Conservation (phyloP, 1,140 invertebrate genomes). For the Belonocnema kinseyi region DNA sequence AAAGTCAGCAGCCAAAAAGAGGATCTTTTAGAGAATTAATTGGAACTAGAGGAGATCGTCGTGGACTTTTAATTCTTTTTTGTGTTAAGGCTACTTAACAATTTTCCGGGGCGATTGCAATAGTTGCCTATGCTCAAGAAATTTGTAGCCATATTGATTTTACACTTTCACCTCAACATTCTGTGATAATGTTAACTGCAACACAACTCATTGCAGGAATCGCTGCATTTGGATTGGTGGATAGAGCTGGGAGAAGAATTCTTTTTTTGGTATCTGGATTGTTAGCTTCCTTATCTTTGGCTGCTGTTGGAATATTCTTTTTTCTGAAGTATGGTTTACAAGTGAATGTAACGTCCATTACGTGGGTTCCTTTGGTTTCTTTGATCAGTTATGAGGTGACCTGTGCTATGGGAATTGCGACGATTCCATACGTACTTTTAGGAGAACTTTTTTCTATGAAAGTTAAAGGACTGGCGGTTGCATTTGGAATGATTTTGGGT, state of each 20-base stretch:
- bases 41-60: slow-evolving; percentile 78
- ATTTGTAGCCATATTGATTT: slow-evolving; percentile 84
- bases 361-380: slow-evolving; percentile 64
- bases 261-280: slow-evolving; percentile 80
- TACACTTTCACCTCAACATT: slow-evolving; percentile 71
- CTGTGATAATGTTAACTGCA: slow-evolving; percentile 81
- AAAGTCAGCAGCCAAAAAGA: slow-evolving; percentile 75
- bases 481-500: slow-evolving; percentile 66
- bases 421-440: slow-evolving; percentile 63
- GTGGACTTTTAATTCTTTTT: slow-evolving; percentile 80
- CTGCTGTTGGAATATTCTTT: slow-evolving; percentile 75
- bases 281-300: slow-evolving; percentile 76
- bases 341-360: slow-evolving; percentile 57
- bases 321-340: slow-evolving; percentile 65
- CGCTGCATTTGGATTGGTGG: slow-evolving; percentile 80
- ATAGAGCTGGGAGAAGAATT: slow-evolving; percentile 82
- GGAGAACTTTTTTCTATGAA: too few relatives aligned
- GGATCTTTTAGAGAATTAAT: slow-evolving; percentile 78
- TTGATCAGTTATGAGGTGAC: slow-evolving; percentile 66
- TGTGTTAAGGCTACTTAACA: slow-evolving; percentile 85
- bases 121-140: slow-evolving; percentile 84
- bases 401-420: slow-evolving; percentile 75
- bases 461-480: slow-evolving; percentile 53
- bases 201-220: slow-evolving; percentile 82
- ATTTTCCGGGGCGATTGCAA: slow-evolving; percentile 84